Conservation (phyloP, 2,797 vertebrate species). For the Columba guinea region DNA sequence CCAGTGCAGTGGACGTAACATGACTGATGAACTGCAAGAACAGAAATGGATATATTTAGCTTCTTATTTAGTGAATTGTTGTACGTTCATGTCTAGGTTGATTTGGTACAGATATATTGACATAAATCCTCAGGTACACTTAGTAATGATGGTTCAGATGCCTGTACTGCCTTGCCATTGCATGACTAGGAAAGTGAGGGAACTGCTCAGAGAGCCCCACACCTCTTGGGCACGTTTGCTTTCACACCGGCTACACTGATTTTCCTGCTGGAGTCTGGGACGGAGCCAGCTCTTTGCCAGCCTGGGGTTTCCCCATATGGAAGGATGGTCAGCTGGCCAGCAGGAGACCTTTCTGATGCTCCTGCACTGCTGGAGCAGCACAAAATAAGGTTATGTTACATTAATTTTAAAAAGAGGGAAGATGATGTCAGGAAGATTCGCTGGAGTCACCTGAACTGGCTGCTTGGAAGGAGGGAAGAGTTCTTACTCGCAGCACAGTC, state of each 20-base stretch:
- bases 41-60: background rate
- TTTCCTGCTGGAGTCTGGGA: conserved; percentile 28
- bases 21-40: background rate
- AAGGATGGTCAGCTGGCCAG: conserved; percentile 3
- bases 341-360: background rate
- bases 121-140: background rate
- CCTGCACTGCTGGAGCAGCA: conserved; percentile 17
- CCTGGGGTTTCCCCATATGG: conserved; percentile 41
- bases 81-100: background rate
- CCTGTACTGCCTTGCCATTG: background rate
- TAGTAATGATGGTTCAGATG: background rate
- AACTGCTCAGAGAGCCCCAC: background rate
- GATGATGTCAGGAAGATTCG: conserved; percentile 18
- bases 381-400: conserved; percentile 18
- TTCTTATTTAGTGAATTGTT: background rate
- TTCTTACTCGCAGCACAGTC: background rate
- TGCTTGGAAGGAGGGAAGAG: background rate
- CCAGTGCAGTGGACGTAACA: background rate
- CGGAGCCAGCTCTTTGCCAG: conserved; percentile 30
- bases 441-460: background rate
- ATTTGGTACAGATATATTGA: background rate
- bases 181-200: background rate
- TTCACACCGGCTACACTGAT: conserved; percentile 16
- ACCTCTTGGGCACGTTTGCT: background rate
- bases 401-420: conserved; percentile 23